Conservation (phyloP, 2,888 invertebrate genomes). For the Temnothorax unifasciatus region DNA sequence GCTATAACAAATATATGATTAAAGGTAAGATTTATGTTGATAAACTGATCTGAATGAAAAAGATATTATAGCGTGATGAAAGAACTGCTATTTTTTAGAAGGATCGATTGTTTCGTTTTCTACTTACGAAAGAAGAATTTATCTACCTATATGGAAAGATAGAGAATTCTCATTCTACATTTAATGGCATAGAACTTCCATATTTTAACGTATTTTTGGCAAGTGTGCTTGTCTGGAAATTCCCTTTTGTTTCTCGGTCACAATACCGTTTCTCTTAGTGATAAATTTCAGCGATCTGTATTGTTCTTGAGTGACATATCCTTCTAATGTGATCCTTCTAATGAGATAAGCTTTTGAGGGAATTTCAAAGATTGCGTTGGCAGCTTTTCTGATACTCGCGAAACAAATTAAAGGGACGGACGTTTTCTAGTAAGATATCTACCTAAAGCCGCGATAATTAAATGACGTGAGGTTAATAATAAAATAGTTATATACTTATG, state of each 20-base stretch:
- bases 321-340: background rate
- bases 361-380: background rate
- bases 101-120: background rate
- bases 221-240: slow-evolving; percentile 7
- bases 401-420: background rate
- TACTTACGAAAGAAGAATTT: background rate
- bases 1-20: background rate
- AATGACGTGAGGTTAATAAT: background rate
- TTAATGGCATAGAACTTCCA: slow-evolving; percentile 17
- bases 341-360: slow-evolving; percentile 22
- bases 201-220: slow-evolving; percentile 10
- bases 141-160: background rate
- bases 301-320: slow-evolving; percentile 3
- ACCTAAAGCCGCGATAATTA: background rate
- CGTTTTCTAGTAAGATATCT: background rate
- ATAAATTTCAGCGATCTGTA: background rate
- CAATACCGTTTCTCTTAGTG: background rate
- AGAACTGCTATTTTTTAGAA: background rate
- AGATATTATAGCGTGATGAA: background rate
- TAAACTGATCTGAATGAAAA: background rate
- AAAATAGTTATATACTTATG: background rate
- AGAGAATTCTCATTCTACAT: slow-evolving; percentile 1
- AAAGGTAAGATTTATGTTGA: background rate
- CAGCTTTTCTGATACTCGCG: background rate
- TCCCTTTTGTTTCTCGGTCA: slow-evolving; percentile 17